Conservation (phyloP, 2,888 invertebrate genomes). For the Mythimna lalbum region DNA sequence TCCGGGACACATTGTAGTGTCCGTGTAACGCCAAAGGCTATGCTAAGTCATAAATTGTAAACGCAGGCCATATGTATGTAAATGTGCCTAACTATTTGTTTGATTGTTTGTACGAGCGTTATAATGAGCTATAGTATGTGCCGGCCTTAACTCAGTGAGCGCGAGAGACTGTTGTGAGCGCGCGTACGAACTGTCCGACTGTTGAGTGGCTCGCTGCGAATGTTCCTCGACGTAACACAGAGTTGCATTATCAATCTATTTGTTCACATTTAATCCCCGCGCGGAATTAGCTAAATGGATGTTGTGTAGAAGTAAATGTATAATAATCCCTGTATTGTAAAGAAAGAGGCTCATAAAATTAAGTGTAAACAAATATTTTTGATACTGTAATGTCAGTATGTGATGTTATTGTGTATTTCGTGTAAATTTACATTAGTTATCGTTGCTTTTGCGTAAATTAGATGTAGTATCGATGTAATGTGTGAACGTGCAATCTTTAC, state of each 20-base stretch:
- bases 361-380: constrained; percentile 62
- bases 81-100: constrained; percentile 50
- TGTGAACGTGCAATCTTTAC: constrained; percentile 57
- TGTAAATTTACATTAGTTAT: constrained; percentile 61
- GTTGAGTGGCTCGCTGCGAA: constrained; percentile 31
- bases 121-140: constrained; percentile 57
- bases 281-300: not conserved
- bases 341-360: constrained; percentile 51
- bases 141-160: constrained; percentile 50
- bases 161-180: constrained; percentile 13
- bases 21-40: constrained; percentile 63
- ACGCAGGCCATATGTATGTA: constrained; percentile 42
- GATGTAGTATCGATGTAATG: constrained; percentile 52
- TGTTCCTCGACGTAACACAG: constrained; percentile 39
- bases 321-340: constrained; percentile 18
- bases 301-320: constrained; percentile 3
- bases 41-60: constrained; percentile 64
- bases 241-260: constrained; percentile 46
- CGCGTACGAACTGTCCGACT: constrained; percentile 14
- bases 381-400: constrained; percentile 48
- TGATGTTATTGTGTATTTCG: constrained; percentile 54
- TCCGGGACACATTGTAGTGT: constrained; percentile 57
- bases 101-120: constrained; percentile 54
- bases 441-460: constrained; percentile 62
- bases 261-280: constrained; percentile 42